Percentiles rank a stretch among this genome's conserved stretches.
phyloP scores from a whole-genome alignment of 1,140 invertebrate species.

The Lepidurus packardi region DNA sequence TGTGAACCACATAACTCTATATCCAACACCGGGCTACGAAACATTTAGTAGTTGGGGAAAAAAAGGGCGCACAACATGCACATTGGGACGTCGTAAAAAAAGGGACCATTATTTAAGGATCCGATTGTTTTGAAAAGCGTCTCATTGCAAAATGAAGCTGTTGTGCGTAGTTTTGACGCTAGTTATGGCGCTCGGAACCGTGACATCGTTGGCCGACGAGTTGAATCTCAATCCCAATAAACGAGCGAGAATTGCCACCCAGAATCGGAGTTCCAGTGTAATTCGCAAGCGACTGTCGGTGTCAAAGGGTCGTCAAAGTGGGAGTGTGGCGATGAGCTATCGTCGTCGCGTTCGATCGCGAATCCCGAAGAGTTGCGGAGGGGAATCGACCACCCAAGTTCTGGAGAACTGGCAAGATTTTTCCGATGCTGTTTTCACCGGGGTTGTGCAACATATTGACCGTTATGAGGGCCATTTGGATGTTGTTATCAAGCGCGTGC shows the following conservation, averaged over 20 bases:
- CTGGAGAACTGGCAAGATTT: conserved; percentile 31
- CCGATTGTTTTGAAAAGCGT: no score
- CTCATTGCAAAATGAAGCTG: neutral
- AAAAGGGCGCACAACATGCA: no score
- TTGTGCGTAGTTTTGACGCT: neutral
- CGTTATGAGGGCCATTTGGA: conserved; percentile 11
- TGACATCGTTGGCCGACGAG: neutral
- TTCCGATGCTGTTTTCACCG: conserved; percentile 29
- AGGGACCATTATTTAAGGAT: no score
- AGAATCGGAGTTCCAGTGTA: neutral
- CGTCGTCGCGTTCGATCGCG: conserved; percentile 23
- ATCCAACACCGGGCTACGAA: neutral
- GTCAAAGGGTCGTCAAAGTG: neutral
- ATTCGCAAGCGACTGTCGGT: neutral
- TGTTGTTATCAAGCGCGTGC: conserved; percentile 23
- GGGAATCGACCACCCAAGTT: conserved; percentile 21
- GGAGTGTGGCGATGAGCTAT: conserved; percentile 2
- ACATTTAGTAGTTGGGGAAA: no score
- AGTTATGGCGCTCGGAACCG: neutral
- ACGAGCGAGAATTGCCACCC: neutral
- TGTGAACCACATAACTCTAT: neutral
- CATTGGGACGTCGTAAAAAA: no score
- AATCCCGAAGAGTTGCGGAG: conserved; percentile 31
- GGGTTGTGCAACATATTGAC: conserved; percentile 28
- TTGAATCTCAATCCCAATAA: neutral